These are phyloP conservation scores for Anguilla megastoma DNA, from an alignment of 2,797 vertebrate species.

Conservation along the genomic window DNA sequence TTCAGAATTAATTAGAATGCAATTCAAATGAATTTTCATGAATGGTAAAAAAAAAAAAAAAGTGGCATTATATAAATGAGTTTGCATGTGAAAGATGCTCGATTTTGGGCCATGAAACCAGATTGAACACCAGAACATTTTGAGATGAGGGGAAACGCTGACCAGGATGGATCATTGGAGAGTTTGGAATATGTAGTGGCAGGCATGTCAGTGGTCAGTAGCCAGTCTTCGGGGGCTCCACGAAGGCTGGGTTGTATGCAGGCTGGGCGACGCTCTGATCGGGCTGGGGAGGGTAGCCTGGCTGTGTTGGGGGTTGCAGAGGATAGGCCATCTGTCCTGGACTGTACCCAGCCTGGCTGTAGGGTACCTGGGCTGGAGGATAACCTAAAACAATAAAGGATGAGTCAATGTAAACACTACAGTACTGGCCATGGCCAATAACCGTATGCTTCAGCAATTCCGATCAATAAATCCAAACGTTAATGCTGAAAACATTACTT, in stretches of 20 bases:
- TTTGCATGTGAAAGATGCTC: not conserved
- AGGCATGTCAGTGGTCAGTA: conserved; percentile 53
- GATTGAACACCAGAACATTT: not conserved
- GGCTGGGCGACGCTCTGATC: conserved; percentile 74
- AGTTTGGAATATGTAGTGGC: not conserved
- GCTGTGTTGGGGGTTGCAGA: conserved; percentile 43
- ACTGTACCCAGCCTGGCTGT: conserved; percentile 70
- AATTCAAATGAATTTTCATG: not conserved
- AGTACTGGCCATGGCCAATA: not conserved
- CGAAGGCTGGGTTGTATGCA: conserved; percentile 85
- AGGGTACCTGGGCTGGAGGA: conserved; percentile 60
- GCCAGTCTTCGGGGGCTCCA: conserved; percentile 72
- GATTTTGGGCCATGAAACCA: not conserved
- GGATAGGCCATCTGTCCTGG: conserved; percentile 58
- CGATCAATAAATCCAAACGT: too few relatives aligned
- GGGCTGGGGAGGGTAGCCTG: conserved; percentile 30
- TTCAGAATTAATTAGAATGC: not conserved
- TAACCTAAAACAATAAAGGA: conserved; percentile 36
- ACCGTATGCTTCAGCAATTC: not conserved
- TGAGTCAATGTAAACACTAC: not conserved
- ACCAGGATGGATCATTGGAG: not conserved
- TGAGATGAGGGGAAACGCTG: not conserved
- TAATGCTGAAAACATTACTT: too few relatives aligned
- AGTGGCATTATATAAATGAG: not conserved
- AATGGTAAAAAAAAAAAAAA: not conserved